phyloP scores from a whole-genome alignment of 2,888 invertebrate species.

The Disparrhopalites patrizii region DNA sequence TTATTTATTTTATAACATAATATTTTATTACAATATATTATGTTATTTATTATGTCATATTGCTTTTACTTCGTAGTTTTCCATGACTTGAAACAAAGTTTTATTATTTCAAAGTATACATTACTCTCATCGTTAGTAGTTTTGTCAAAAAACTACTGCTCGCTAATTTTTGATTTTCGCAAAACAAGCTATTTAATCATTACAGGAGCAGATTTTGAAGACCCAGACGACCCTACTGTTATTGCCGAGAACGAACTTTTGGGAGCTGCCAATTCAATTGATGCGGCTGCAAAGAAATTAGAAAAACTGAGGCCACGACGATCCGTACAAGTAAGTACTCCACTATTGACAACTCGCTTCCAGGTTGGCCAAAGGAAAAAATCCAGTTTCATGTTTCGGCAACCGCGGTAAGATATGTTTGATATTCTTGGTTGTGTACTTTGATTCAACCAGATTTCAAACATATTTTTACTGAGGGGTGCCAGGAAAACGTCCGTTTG shows the following conservation, averaged over 20 bases:
- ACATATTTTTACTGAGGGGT: conserved; percentile 95
- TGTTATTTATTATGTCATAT: too few species aligned
- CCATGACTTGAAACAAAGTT: too few species aligned
- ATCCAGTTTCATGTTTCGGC: background rate
- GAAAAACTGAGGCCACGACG: conserved; percentile 84
- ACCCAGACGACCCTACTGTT: conserved; percentile 94
- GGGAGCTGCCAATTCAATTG: conserved; percentile 93
- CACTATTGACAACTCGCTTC: too few species aligned
- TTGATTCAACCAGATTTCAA: conserved; percentile 95
- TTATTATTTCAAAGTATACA: too few species aligned
- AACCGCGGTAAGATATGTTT: conserved; percentile 94
- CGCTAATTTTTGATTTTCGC: too few species aligned
- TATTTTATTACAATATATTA: too few species aligned
- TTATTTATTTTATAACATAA: too few species aligned
- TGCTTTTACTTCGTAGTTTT: too few species aligned
- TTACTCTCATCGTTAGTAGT: too few species aligned
- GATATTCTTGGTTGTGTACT: conserved; percentile 99
- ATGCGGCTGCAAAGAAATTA: conserved; percentile 94
- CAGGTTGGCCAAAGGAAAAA: background rate
- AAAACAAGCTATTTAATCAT: too few species aligned
- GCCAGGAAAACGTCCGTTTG: too few species aligned
- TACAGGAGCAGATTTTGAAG: conserved; percentile 84
- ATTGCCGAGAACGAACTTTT: conserved; percentile 96
- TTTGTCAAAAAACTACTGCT: too few species aligned
- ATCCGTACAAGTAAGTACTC: conserved; percentile 65